Conservation (phyloP, 2,888 invertebrate species). For the Drosophila meridiana region DNA sequence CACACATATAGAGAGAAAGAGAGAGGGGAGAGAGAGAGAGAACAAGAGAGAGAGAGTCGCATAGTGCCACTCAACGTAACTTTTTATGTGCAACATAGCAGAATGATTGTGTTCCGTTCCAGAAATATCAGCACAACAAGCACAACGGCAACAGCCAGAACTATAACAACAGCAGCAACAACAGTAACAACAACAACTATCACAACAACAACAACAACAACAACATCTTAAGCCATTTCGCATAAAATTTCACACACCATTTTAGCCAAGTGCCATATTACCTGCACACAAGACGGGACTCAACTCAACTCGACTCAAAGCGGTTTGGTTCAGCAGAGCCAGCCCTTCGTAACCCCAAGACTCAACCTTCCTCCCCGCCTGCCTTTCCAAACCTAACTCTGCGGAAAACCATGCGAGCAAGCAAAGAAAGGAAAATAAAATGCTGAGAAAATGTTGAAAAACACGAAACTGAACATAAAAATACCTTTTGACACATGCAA, state of each 20-base stretch:
- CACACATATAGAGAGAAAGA: neutral
- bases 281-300: conserved; percentile 81
- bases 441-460: conserved; percentile 72
- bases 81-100: conserved; percentile 80
- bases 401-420: conserved; percentile 27
- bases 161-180: conserved; percentile 30
- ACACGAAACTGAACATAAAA: conserved; percentile 79
- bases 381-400: conserved; percentile 4
- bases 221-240: conserved; percentile 77
- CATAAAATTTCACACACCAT: conserved; percentile 83
- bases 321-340: conserved; percentile 38
- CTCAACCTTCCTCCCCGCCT: neutral
- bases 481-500: conserved; percentile 82
- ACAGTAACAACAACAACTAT: conserved; percentile 8
- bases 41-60: conserved; percentile 13
- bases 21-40: neutral
- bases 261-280: conserved; percentile 83
- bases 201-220: conserved; percentile 29
- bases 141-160: conserved; percentile 31
- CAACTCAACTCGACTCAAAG: conserved; percentile 56
- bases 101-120: conserved; percentile 80
- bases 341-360: neutral
- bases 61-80: conserved; percentile 78
- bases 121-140: conserved; percentile 81
- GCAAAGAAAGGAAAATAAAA: conserved; percentile 65